Conservation (phyloP, 2,797 vertebrate genomes). For the Peromyscus eremicus region DNA sequence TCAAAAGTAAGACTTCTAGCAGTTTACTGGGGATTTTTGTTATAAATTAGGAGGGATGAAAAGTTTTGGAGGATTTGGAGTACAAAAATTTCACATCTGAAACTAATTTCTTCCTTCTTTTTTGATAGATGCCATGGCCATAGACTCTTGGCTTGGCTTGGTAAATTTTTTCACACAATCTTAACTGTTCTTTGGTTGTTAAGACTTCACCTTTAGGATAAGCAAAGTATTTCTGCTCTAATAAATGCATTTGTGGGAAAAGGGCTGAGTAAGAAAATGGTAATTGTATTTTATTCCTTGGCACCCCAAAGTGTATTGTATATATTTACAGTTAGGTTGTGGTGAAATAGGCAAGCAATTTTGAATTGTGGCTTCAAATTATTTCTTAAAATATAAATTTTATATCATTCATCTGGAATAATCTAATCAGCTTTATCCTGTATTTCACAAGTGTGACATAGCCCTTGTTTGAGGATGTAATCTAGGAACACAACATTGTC, state of each 20-base stretch:
- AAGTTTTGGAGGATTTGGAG: conserved; percentile 49
- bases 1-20: neutral
- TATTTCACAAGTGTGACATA: neutral
- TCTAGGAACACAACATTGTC: neutral
- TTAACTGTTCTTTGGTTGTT: conserved; percentile 63
- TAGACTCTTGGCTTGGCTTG: conserved; percentile 61
- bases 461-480: neutral
- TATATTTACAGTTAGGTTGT: neutral
- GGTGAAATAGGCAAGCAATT: neutral
- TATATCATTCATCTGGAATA: conserved; percentile 8
- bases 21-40: neutral
- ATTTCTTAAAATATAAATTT: neutral
- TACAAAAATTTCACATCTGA: conserved; percentile 63
- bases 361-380: conserved; percentile 52
- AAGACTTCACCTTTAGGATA: conserved; percentile 31
- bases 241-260: conserved; percentile 30
- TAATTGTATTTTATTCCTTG: conserved; percentile 43
- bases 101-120: conserved; percentile 10
- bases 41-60: conserved; percentile 7
- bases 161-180: conserved; percentile 30
- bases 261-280: neutral
- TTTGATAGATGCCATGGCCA: neutral
- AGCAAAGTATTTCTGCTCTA: neutral
- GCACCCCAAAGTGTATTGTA: neutral
- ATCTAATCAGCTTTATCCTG: neutral